Conservation (phyloP, 2,113 vertebrate genomes). For the Polypterus bichir region DNA sequence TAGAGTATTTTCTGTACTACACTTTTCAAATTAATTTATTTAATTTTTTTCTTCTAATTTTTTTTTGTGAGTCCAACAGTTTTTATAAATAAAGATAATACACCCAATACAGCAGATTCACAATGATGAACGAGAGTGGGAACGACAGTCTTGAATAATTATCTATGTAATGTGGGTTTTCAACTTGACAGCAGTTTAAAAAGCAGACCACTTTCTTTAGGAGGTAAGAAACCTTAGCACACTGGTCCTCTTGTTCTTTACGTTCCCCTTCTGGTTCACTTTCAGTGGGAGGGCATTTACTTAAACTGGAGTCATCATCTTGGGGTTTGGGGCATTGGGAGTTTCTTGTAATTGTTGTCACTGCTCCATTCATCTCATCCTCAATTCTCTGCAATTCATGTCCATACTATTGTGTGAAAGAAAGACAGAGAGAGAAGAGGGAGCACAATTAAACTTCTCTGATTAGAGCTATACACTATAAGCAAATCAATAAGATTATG, state of each 20-base stretch:
- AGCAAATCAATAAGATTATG: no score
- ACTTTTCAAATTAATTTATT: no score
- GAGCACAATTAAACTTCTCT: no score
- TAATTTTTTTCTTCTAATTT: no score
- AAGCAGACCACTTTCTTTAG: slow-evolving; percentile 51
- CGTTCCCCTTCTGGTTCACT: slow-evolving; percentile 38
- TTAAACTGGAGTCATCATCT: slow-evolving; percentile 27
- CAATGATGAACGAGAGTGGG: slow-evolving; percentile 69
- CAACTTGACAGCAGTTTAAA: slow-evolving; percentile 61
- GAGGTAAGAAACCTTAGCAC: slow-evolving; percentile 35
- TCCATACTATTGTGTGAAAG: slow-evolving; percentile 31
- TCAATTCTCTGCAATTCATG: slow-evolving; percentile 51
- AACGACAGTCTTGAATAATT: slow-evolving; percentile 77
- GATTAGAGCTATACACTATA: no score
- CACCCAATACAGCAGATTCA: slow-evolving; percentile 81
- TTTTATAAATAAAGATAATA: slow-evolving; percentile 79
- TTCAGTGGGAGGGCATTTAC: slow-evolving; percentile 36
- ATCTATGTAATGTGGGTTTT: slow-evolving; percentile 84
- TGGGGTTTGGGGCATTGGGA: slow-evolving; percentile 38
- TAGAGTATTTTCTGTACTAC: no score
- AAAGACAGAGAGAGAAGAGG: no score
- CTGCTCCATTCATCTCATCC: slow-evolving; percentile 59
- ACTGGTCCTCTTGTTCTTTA: slow-evolving; percentile 34
- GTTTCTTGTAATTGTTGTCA: slow-evolving; percentile 54
- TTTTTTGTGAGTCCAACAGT: background rate